Base-by-base conservation (phyloP, 2,888 invertebrate genomes). In the Clepsis dumicolana region DNA sequence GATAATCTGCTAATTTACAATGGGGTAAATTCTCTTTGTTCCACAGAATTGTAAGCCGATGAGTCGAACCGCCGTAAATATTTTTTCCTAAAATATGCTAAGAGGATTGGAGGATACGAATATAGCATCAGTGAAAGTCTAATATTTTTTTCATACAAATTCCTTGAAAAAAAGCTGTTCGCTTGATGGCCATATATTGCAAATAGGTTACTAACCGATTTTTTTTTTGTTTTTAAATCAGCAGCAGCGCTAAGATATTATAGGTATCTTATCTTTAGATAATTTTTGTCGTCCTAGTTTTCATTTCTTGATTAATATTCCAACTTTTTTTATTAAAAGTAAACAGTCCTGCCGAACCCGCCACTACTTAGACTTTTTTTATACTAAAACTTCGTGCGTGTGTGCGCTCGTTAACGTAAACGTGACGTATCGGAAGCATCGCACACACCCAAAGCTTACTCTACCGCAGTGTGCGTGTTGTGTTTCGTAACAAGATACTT, bases 401-500 rank as follows among this genome's bases (percentile, higher is more conserved):
- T 48, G 21, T 48, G 48, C 48, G 16, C 44, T 1, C 44, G 44
- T 18, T n/a, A n/a, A 38, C 38, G 4, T n/a, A 18, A 18, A 12
- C 21, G 21, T 48, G 21, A 48, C 21, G 48, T 44, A 44, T 44
- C 44, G 48, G 21, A 48, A 48, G 21, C 21, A 21, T 21, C 48
- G 41, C 41, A 48, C 48, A 48, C 48, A 21, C 12, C 48, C 48
- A 48, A 10, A 48, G 12, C 18, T 21, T 12, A 48, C 12, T 16
- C 21, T 18, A 10, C 21, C 8, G 18, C 18, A 18, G 44, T 18
- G 18, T 44, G 18, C 3, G 18, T 44, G 44, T 48, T 48, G 21
- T 48, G 21, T 21, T 21, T 48, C 48, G 48, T 48, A 48, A 48
- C 21, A 48, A 18, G 48, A 48, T 48, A 48, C 48, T 12, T 48